Evolutionary conservation across 2,888 invertebrate genomes (phyloP).

Genomic region (Allophyes oxyacanthae): DNA sequence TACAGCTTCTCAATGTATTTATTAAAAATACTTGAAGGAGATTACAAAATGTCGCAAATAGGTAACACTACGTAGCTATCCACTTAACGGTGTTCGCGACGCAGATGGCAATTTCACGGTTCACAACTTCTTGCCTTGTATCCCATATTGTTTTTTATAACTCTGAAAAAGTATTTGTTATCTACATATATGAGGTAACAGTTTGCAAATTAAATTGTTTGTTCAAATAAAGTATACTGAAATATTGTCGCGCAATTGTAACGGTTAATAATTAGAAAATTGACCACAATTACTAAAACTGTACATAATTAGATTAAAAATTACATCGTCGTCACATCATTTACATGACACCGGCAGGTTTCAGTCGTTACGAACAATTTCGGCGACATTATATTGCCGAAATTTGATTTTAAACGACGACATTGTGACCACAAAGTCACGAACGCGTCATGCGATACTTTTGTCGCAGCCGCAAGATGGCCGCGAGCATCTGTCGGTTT

Average conservation of each 20-base stretch:
- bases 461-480: constrained; percentile 80
- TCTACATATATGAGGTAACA: constrained; percentile 39
- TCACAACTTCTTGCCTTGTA: constrained; percentile 70
- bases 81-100: constrained; percentile 72
- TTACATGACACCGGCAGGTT: constrained; percentile 69
- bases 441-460: constrained; percentile 77
- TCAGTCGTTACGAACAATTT: constrained; percentile 73
- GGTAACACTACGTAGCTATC: constrained; percentile 63
- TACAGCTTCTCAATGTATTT: constrained; percentile 19
- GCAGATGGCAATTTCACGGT: constrained; percentile 79
- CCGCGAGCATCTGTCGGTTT: constrained; percentile 88
- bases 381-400: constrained; percentile 71
- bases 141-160: constrained; percentile 71
- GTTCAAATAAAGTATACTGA: neutral
- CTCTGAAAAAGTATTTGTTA: constrained; percentile 61
- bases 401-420: constrained; percentile 86
- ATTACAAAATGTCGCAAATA: constrained; percentile 46
- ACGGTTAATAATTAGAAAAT: constrained; percentile 49
- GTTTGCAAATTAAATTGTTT: neutral
- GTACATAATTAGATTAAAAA: constrained; percentile 59
- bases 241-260: constrained; percentile 29
- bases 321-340: constrained; percentile 64
- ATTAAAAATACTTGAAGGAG: constrained; percentile 28
- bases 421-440: constrained; percentile 85
- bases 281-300: constrained; percentile 44